These are phyloP conservation scores for Amblyopsis hoosieri DNA, from an alignment of 2,797 vertebrate genomes.

Conservation along the genomic window DNA sequence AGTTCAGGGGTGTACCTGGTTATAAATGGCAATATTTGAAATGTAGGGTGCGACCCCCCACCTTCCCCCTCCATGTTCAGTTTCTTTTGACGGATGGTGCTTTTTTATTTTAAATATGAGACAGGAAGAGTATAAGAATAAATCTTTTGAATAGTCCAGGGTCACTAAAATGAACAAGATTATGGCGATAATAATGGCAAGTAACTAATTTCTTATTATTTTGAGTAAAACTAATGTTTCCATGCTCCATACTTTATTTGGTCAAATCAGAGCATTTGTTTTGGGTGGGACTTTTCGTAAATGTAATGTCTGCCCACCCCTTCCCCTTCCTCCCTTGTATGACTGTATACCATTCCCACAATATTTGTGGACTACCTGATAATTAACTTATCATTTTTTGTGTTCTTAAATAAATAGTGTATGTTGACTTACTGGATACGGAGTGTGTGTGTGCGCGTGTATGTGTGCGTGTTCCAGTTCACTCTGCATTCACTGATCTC, in stretches of 20 bases:
- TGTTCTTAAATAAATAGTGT: constrained; percentile 91
- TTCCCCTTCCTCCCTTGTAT: constrained; percentile 73
- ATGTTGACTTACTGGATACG: constrained; percentile 74
- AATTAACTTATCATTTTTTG: constrained; percentile 91
- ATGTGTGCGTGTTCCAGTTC: background rate
- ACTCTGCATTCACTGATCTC: too few relatives aligned
- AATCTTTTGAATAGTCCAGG: constrained; percentile 67
- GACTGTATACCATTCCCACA: constrained; percentile 89
- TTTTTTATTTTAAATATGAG: constrained; percentile 45
- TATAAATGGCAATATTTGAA: constrained; percentile 67
- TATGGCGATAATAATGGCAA: constrained; percentile 49
- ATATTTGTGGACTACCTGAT: constrained; percentile 92
- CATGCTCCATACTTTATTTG: constrained; percentile 77
- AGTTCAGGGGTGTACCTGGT: constrained; percentile 52
- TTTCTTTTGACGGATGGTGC: constrained; percentile 55
- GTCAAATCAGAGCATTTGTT: constrained; percentile 74
- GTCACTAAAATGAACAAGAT: constrained; percentile 36
- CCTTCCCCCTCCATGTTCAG: constrained; percentile 19
- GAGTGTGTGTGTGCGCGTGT: background rate
- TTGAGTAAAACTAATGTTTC: constrained; percentile 60
- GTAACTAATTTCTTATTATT: constrained; percentile 53
- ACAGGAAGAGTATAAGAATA: constrained; percentile 30
- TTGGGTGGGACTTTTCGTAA: constrained; percentile 78
- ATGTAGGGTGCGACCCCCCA: constrained; percentile 52
- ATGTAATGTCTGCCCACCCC: constrained; percentile 78